Conservation (phyloP, 2,888 invertebrate genomes). For the Stegophylla sp. region DNA sequence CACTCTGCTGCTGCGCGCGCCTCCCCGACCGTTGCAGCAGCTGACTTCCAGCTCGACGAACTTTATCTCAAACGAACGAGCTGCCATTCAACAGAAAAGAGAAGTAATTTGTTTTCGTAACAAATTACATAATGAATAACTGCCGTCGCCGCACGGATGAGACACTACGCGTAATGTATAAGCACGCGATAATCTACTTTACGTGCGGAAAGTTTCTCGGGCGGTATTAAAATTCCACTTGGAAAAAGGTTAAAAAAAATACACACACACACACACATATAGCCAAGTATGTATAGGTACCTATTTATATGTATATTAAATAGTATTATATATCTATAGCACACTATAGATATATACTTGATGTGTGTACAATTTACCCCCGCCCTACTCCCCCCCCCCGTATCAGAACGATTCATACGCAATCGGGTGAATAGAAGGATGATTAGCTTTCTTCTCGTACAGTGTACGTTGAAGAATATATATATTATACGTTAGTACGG, state of each 20-base stretch:
- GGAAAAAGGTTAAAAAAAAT: neutral
- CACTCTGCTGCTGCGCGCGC: neutral
- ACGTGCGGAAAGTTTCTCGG: slow-evolving; percentile 1
- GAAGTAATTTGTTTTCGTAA: slow-evolving; percentile 42
- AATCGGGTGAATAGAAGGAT: slow-evolving; percentile 54
- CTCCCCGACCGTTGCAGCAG: neutral
- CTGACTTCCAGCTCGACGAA: neutral
- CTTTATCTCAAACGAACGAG: slow-evolving; percentile 38
- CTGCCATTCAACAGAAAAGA: slow-evolving; percentile 41
- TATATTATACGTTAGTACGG: neutral
- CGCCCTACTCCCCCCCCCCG: too few relatives aligned
- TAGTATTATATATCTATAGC: too few relatives aligned
- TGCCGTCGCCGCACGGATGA: neutral
- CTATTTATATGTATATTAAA: too few relatives aligned
- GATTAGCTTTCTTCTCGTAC: slow-evolving; percentile 55
- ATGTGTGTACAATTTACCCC: slow-evolving; percentile 23
- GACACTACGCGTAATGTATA: neutral
- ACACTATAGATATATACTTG: too few relatives aligned
- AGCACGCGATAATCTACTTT: neutral
- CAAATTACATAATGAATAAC: slow-evolving; percentile 37
- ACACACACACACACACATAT: neutral
- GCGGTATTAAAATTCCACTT: slow-evolving; percentile 24
- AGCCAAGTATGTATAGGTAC: neutral
- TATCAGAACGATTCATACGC: slow-evolving; percentile 40
- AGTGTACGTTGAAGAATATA: too few relatives aligned